Evolutionary conservation across 2,888 invertebrate species (phyloP).

Genomic region (Ctena decussata): DNA sequence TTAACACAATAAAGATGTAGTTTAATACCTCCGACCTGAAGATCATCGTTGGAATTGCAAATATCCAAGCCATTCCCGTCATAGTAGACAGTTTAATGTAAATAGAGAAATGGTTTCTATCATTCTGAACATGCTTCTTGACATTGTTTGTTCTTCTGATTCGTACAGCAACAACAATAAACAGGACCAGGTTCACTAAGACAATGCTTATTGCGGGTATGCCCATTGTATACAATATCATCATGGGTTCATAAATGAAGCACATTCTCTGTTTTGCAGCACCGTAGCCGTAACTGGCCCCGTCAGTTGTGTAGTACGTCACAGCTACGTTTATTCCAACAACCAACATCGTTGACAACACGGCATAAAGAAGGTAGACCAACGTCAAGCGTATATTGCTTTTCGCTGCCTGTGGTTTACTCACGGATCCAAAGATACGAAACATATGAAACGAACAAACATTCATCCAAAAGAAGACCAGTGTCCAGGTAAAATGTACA

Average conservation of each 20-base stretch:
- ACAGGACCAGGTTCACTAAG: not conserved
- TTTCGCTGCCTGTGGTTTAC: not conserved
- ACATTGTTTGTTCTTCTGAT: not conserved
- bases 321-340: constrained; percentile 16
- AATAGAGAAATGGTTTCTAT: not conserved
- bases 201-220: not conserved
- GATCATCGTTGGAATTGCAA: not conserved
- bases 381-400: not conserved
- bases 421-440: constrained; percentile 47
- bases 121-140: constrained; percentile 4
- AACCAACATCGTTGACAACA: not conserved
- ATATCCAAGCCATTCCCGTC: constrained; percentile 11
- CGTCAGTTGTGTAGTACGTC: not conserved
- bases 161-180: not conserved
- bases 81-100: constrained; percentile 11
- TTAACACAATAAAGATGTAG: not conserved
- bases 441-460: constrained; percentile 71
- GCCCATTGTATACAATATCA: not conserved
- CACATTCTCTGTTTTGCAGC: not conserved
- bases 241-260: not conserved
- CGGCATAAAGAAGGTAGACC: constrained; percentile 14
- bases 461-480: constrained; percentile 63
- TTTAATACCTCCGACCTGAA: not conserved
- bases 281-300: constrained; percentile 53
- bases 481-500: constrained; percentile 67